A percentile compares a stretch with the other conserved stretches of the same genome.
These are phyloP conservation scores for Grallaria varia DNA, from an alignment of 2,113 vertebrate genomes.

Conservation along the genomic window DNA sequence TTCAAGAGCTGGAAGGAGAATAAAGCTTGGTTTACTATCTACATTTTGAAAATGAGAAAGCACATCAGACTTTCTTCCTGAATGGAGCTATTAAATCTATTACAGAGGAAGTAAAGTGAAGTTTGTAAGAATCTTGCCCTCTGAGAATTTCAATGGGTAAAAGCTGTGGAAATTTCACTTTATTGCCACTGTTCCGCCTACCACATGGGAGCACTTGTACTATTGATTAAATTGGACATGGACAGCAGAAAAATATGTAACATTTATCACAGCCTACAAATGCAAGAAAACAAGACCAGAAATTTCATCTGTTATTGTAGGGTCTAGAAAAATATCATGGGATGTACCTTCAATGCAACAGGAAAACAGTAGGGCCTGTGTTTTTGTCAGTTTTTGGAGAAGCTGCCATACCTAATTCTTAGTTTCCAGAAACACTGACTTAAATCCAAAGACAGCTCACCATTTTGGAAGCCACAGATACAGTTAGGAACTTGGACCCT, in stretches of 20 bases:
- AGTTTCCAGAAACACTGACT: neutral
- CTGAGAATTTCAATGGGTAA: slow-evolving; percentile 43
- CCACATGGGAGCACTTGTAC: slow-evolving; percentile 53
- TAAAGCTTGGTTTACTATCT: slow-evolving; percentile 2
- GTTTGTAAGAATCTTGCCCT: slow-evolving; percentile 33
- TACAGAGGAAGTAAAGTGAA: slow-evolving; percentile 22
- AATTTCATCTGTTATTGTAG: slow-evolving; percentile 10
- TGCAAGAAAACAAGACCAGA: slow-evolving; percentile 40
- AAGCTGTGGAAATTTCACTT: slow-evolving; percentile 65
- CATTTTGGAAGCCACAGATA: neutral
- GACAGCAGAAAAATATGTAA: slow-evolving; percentile 48
- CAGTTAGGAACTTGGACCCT: neutral
- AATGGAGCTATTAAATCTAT: slow-evolving; percentile 7
- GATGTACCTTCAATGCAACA: neutral
- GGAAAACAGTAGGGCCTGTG: neutral
- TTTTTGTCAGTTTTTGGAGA: neutral
- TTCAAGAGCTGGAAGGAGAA: neutral
- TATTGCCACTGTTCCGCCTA: slow-evolving; percentile 35
- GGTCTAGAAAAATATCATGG: neutral
- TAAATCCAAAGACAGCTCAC: neutral
- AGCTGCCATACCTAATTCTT: neutral
- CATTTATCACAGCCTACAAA: slow-evolving; percentile 27
- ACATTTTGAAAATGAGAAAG: slow-evolving; percentile 17
- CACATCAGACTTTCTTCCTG: neutral
- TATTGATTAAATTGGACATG: slow-evolving; percentile 65